Evolutionary conservation across 2,113 vertebrate genomes (phyloP).

Genomic region (Macaca fascicularis): T2T-MFA8v1.1 NC_088394.1:21892001-21892500

Average conservation of each 20-base stretch:
- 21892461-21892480: too few species aligned
- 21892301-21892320: neutral
- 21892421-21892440: neutral
- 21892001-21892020: neutral
- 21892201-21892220: neutral
- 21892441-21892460: neutral
- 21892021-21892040: neutral
- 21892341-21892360: too few species aligned
- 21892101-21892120: neutral
- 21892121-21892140: neutral
- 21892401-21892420: neutral
- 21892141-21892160: neutral
- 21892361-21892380: neutral
- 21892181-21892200: neutral
- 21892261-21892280: neutral
- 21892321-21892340: neutral
- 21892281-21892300: neutral
- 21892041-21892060: neutral
- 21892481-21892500: neutral
- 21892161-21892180: neutral
- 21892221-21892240: neutral
- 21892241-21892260: neutral
- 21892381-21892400: neutral
- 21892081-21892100: neutral
- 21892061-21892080: neutral